These are phyloP conservation scores for Hypomecis punctinalis DNA, from an alignment of 2,888 invertebrate species.

Conservation along the genomic window DNA sequence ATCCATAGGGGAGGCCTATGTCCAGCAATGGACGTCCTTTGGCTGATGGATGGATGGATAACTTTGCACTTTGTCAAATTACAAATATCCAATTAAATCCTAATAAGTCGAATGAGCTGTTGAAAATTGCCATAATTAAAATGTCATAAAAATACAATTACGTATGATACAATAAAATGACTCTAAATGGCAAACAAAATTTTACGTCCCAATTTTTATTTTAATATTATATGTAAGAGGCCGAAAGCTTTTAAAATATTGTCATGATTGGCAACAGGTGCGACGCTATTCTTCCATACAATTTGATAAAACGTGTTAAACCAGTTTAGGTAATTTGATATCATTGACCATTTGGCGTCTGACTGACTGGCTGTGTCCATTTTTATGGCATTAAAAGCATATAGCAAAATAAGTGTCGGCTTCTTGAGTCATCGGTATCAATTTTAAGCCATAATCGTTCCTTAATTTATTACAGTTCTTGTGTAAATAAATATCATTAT, in stretches of 20 bases:
- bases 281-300: slow-evolving; percentile 42
- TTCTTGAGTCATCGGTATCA: slow-evolving; percentile 30
- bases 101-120: slow-evolving; percentile 9
- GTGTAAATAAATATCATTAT: slow-evolving; percentile 16
- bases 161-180: background rate
- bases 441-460: slow-evolving; percentile 19
- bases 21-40: too few relatives aligned
- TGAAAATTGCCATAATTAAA: slow-evolving; percentile 10
- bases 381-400: slow-evolving; percentile 31
- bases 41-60: too few relatives aligned
- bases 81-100: background rate
- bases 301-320: slow-evolving; percentile 44
- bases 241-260: slow-evolving; percentile 40
- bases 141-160: slow-evolving; percentile 3
- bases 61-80: slow-evolving; percentile 2
- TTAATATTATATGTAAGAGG: slow-evolving; percentile 22
- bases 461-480: slow-evolving; percentile 20
- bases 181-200: slow-evolving; percentile 4
- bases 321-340: slow-evolving; percentile 43
- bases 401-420: slow-evolving; percentile 16
- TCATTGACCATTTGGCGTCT: slow-evolving; percentile 44
- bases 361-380: slow-evolving; percentile 37
- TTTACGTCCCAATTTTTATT: slow-evolving; percentile 16
- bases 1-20: too few relatives aligned
- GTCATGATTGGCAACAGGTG: slow-evolving; percentile 53